A percentile compares a stretch with the other conserved stretches of the same genome.
Conservation (phyloP, 2,888 invertebrate species). For the Geophilus truncorum region DNA sequence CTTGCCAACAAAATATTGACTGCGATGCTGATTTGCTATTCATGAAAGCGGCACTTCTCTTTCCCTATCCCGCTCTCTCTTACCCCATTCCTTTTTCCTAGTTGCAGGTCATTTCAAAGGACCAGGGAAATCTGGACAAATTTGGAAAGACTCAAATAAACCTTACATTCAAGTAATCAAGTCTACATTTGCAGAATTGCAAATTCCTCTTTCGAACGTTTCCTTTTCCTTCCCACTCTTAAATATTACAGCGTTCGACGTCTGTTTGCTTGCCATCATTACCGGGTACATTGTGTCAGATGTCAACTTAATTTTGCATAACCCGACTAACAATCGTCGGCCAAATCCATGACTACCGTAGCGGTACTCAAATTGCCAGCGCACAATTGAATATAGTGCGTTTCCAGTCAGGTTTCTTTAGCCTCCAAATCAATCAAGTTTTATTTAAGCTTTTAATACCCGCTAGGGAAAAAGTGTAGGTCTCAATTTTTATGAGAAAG, state of each 20-base stretch:
- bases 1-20: conserved; percentile 2
- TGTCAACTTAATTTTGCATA: background rate
- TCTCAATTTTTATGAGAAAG: conserved; percentile 21
- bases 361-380: background rate
- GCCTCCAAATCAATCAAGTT: conserved; percentile 21
- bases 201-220: background rate
- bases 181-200: background rate
- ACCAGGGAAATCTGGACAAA: conserved; percentile 18
- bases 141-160: background rate
- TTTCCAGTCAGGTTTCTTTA: conserved; percentile 12
- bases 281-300: background rate
- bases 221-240: background rate
- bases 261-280: background rate
- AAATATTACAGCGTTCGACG: background rate
- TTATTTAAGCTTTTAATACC: conserved; percentile 27
- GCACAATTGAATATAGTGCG: conserved; percentile 21
- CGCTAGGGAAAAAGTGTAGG: conserved; percentile 21
- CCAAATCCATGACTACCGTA: background rate
- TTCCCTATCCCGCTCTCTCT: background rate
- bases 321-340: background rate
- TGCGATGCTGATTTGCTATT: conserved; percentile 25
- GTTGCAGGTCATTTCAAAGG: conserved; percentile 5
- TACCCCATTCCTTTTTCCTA: background rate
- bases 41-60: conserved; percentile 3
- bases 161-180: background rate